Conservation (phyloP, 2,113 vertebrate species). For the Hemicordylus capensis region DNA sequence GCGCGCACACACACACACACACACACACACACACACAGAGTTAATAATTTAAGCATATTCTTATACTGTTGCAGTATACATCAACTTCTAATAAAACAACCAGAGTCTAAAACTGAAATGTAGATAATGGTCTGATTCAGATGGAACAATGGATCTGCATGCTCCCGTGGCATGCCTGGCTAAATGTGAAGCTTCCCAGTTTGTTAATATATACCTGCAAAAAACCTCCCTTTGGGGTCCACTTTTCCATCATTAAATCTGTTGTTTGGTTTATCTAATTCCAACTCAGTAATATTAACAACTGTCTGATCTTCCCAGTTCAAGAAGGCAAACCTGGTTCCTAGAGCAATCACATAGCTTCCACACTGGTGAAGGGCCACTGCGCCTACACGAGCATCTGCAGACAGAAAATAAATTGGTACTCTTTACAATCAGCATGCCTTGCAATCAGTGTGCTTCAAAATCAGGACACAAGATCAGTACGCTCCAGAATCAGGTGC, state of each 20-base stretch:
- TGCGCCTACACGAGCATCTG: conserved; percentile 70
- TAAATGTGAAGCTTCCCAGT: no score
- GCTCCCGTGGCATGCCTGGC: no score
- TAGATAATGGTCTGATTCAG: no score
- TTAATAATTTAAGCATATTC: background rate
- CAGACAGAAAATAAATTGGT: fast-evolving
- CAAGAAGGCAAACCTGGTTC: conserved; percentile 75
- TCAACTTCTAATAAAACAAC: background rate
- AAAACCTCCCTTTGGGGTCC: conserved; percentile 80
- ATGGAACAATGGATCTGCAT: no score
- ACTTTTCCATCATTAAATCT: conserved; percentile 86
- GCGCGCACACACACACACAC: no score
- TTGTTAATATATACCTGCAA: conserved; percentile 78
- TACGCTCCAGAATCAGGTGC: fast-evolving
- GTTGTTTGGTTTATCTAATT: conserved; percentile 76
- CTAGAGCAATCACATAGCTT: conserved; percentile 73
- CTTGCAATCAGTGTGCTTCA: no score
- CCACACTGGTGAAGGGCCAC: conserved; percentile 68
- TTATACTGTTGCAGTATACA: background rate
- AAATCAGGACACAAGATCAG: background rate
- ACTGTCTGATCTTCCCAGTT: conserved; percentile 73
- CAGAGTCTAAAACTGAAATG: background rate
- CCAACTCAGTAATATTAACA: conserved; percentile 57
- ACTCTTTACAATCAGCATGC: no score
- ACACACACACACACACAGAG: no score